These are phyloP conservation scores for Eolophus roseicapilla DNA, from an alignment of 2,113 vertebrate species.

Conservation along the genomic window DNA sequence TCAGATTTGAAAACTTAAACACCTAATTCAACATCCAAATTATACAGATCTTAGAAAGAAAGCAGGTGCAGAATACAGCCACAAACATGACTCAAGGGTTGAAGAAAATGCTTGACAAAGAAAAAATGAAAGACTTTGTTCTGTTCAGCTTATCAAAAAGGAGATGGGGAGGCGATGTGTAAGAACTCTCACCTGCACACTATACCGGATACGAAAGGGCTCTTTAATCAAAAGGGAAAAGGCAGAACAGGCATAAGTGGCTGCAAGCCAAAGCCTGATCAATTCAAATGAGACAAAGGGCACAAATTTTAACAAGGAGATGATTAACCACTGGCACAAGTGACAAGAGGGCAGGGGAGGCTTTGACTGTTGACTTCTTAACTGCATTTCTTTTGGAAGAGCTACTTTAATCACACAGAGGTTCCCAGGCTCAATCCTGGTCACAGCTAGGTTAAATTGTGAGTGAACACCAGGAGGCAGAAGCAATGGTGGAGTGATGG, in stretches of 20 bases:
- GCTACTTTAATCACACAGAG: neutral
- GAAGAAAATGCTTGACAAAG: neutral
- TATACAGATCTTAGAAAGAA: neutral
- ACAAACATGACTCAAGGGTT: neutral
- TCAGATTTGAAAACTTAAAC: neutral
- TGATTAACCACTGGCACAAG: neutral
- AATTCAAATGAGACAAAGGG: slow-evolving; percentile 23
- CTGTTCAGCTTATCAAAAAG: neutral
- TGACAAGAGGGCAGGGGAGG: neutral
- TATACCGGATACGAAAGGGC: neutral
- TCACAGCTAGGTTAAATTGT: neutral
- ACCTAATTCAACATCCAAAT: neutral
- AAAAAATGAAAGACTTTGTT: neutral
- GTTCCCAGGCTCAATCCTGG: neutral
- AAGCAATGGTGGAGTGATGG: fast-evolving
- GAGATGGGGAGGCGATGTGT: neutral
- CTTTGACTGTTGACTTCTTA: neutral
- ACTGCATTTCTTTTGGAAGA: neutral
- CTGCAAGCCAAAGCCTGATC: neutral
- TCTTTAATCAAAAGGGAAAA: neutral
- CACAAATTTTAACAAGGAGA: neutral
- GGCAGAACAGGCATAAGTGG: neutral
- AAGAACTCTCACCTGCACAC: neutral
- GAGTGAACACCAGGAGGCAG: neutral
- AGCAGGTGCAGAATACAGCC: neutral